Evolutionary conservation across 2,888 invertebrate species (phyloP), one percentile per base, ranked within the genome.

Genomic region (Cetonia aurata): DNA sequence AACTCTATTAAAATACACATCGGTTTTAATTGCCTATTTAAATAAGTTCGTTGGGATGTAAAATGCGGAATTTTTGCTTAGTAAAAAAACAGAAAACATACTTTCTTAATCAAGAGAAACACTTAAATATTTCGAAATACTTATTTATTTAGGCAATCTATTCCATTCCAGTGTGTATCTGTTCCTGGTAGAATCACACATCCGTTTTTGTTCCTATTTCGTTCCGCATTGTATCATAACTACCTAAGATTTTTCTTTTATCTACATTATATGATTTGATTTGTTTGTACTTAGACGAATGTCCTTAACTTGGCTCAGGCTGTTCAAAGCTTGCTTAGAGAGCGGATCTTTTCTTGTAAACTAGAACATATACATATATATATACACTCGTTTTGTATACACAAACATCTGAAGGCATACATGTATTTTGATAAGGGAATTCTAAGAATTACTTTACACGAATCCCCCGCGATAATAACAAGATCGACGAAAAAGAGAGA

Each of bases 381-480:
- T 50, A 15, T 15, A 50, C 17, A 50, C 15, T 0, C 17, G 6
- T 15, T 9, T 10, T 1, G 37, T 37, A 37, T 37, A 37, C 37
- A 37, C 37, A 60, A 31, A 60, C 60, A 31, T 60, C 60, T 25
- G 46, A 60, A 60, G 13, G 60, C 60, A 46, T 60, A 46, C 60
- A 60, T 60, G 46, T 60, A 60, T 60, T 60, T 60, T 60, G 60
- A 60, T 60, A 60, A 60, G 60, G 46, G 46, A 46, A 46, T 60
- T 60, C 60, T 60, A 60, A 19, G 60, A 60, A 60, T 60, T 60
- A 60, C 60, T 60, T 60, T 44, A 46, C 60, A 25, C 31, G 44
- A 60, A n/a, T 56, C 60, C 41, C 46, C 25, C 8, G 46, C 46
- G 60, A 60, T 60, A 60, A 60, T 44, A 25, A 10, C 52, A 52